A percentile compares a stretch with the other conserved stretches of the same genome.
These are phyloP conservation scores for Heliconius ismenius DNA, from an alignment of 2,888 invertebrate genomes.

Conservation along the genomic window DNA sequence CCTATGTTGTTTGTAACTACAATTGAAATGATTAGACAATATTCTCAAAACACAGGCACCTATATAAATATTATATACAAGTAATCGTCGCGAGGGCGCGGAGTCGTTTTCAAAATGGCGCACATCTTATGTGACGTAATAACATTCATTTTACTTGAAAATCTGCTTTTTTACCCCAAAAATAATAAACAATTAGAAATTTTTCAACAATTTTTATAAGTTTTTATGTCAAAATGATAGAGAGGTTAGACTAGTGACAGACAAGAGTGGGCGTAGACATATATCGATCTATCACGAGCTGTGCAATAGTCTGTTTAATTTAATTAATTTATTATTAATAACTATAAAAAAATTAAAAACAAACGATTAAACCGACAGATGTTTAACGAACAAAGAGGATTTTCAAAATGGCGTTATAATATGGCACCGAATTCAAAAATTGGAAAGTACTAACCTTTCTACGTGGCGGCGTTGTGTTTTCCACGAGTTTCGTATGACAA, in stretches of 20 bases:
- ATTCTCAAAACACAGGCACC: not conserved
- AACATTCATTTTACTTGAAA: conserved; percentile 41
- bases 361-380: conserved; percentile 36
- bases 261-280: conserved; percentile 16
- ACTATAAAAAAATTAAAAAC: not conserved
- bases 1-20: not conserved
- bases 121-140: conserved; percentile 53
- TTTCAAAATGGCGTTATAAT: conserved; percentile 48
- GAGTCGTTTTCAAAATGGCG: conserved; percentile 75
- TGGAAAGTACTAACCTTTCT: conserved; percentile 66
- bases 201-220: not conserved
- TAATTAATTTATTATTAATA: conserved; percentile 15
- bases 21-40: not conserved
- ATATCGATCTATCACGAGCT: conserved; percentile 5
- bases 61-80: conserved; percentile 18
- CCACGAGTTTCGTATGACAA: conserved; percentile 12
- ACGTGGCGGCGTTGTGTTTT: conserved; percentile 56
- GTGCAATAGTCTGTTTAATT: conserved; percentile 33
- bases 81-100: conserved; percentile 41
- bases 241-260: not conserved
- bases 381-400: conserved; percentile 47
- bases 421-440: conserved; percentile 51
- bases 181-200: conserved; percentile 5
- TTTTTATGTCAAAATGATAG: not conserved
- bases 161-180: conserved; percentile 31